Conservation (phyloP, 1,140 invertebrate genomes). For the Mercenaria mercenaria region DNA sequence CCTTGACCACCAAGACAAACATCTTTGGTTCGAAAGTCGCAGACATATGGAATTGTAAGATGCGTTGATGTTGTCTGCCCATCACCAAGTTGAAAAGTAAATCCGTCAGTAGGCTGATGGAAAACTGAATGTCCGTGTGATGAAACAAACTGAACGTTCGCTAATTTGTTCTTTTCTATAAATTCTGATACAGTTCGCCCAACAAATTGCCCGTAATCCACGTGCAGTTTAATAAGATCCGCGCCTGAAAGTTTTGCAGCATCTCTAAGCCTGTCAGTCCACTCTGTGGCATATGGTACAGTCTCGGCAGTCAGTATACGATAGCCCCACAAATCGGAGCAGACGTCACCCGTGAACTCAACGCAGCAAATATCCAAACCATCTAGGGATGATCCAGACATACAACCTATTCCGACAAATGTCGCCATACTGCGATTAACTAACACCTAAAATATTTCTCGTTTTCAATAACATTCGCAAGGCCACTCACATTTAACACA, state of each 20-base stretch:
- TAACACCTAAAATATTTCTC: not conserved
- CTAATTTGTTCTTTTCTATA: constrained; percentile 67
- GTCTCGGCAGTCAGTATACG: constrained; percentile 77
- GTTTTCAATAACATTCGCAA: no score
- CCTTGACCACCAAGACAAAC: constrained; percentile 83
- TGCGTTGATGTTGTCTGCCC: constrained; percentile 79
- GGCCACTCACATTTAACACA: no score
- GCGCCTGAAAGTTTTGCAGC: constrained; percentile 71
- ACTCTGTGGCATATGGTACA: constrained; percentile 74
- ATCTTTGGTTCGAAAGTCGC: constrained; percentile 82
- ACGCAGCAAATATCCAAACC: constrained; percentile 83
- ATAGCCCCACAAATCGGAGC: constrained; percentile 80
- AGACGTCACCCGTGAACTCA: constrained; percentile 80
- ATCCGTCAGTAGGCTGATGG: constrained; percentile 78
- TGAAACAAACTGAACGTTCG: constrained; percentile 77
- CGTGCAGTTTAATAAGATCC: constrained; percentile 78
- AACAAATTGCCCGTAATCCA: constrained; percentile 80
- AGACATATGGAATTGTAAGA: constrained; percentile 76
- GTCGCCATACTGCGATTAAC: constrained; percentile 71
- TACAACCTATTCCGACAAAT: constrained; percentile 81
- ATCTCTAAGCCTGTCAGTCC: constrained; percentile 72
- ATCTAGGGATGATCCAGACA: constrained; percentile 83
- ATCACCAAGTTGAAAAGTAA: constrained; percentile 83
- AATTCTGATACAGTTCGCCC: constrained; percentile 75
- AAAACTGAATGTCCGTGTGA: constrained; percentile 84